Base-by-base conservation (phyloP, 2,888 invertebrate species). In the Bombylius discolor region DNA sequence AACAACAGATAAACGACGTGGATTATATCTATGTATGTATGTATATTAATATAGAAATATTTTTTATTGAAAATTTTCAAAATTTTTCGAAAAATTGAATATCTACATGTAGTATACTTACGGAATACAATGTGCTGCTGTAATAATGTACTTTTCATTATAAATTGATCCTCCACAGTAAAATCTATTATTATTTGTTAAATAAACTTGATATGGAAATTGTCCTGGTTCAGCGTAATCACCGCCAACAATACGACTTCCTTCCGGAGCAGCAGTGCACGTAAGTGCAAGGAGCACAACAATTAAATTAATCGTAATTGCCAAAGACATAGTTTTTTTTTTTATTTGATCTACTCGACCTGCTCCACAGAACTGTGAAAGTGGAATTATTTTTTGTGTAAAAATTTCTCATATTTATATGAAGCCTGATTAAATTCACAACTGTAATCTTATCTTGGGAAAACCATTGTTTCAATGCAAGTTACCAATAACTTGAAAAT, bases 191-290 rank as follows among this genome's bases (percentile, higher is more conserved):
- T 67, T 59, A 7, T 65, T 58, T 32, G 68, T 67, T 39, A 74
- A 55, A 6, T 74, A 72, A 4, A 65, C 67, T 57, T 70, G 68
- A 63, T 69, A 68, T 8, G 76, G 73, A 58, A 67, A 68, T 58
- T 71, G 66, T 4, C 64, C 67, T 11, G 61, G 45, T 0, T 52
- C 45, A 23, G 70, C 74, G 59, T 70, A 66, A 33, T 64, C 61
- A 5, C 74, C 73, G 42, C 69, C 71, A 47, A 66, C 56, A 12
- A 71, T 60, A 32, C 69, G 65, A 4, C 1, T 23, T 2, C 23
- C 23, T 23, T 23, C 23, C 23, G 23, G 23, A 23, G 23, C 23
- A 23, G 23, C 23, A 23, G 23, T 23, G 3, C 23, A 23, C 3
- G 23, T 23, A 23, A 23, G 23, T 23, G 23, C 23, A 23, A 23